Evolutionary conservation across 2,113 vertebrate species (phyloP), one percentile per base, ranked within the genome.

Genomic region (Lethenteron camtschaticum): DNA sequence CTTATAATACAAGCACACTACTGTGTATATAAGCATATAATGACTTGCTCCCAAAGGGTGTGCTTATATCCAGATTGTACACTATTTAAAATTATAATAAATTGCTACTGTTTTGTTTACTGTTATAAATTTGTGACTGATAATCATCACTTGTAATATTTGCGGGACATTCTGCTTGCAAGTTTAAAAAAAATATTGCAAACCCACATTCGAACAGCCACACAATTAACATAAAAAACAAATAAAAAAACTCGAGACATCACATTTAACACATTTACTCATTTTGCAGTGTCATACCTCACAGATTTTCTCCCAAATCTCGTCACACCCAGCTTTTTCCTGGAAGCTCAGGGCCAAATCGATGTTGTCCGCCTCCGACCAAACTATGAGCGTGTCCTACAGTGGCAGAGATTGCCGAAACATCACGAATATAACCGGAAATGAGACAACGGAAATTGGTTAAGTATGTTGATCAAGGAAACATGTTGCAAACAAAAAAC

Each of bases 251-350:
- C 41, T 41, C 41, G 41, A 41, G 41, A 41, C 41, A 41, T 41
- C 41, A 41, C 41, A 41, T 41, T 41, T 6, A 41, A 41, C 24
- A 41, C 24, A 41, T 41, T 41, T 41, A 41, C 41, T 41, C 5
- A 41, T 41, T 41, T 41, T 41, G 41, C 41, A 41, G 41, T 41
- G 41, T 41, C 41, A 41, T 85, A 96, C 92, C 88, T 96, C 88
- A 77, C 92, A 99, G 75, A 99, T 99, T 82, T 94, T 99, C 77
- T 99, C 92, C 92, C 92, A 96, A 75, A 96, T 99, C 77, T 99
- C 94, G 86, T 99, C 94, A 73, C 94, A 99, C 73, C 94, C 94
- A 74, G 89, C 94, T 77, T 96, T 99, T 77, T 99, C 92, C 81
- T 99, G 92, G 79, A 99, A 99, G 80, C 94, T 99, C 74, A 99